phyloP scores from a whole-genome alignment of 2,797 vertebrate genomes.

The Oreochromis mossambicus region DNA sequence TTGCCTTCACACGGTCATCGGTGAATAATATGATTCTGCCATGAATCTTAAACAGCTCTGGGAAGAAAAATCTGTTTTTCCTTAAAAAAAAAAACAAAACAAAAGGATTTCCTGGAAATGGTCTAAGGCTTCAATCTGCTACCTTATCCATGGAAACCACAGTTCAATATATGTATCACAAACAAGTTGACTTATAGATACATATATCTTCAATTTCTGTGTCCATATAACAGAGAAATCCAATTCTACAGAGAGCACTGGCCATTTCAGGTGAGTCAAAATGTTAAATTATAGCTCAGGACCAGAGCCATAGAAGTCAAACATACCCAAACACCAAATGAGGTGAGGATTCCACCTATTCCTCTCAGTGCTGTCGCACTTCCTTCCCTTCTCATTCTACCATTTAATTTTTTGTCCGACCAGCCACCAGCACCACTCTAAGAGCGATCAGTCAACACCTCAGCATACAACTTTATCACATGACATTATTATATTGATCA shows the following conservation, averaged over 20 bases:
- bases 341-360: not conserved
- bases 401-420: not conserved
- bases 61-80: not conserved
- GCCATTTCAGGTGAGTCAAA: slow-evolving; percentile 23
- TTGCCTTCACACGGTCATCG: not conserved
- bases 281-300: slow-evolving; percentile 34
- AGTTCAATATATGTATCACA: slow-evolving; percentile 27
- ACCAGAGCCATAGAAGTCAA: slow-evolving; percentile 29
- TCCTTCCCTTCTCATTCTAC: not conserved
- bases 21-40: not conserved
- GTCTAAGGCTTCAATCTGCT: slow-evolving; percentile 15
- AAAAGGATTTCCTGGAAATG: not conserved
- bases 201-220: slow-evolving; percentile 7
- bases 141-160: slow-evolving; percentile 27
- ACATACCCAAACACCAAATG: slow-evolving; percentile 18
- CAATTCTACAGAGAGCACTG: slow-evolving; percentile 31
- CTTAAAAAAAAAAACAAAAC: not conserved
- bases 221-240: slow-evolving; percentile 39
- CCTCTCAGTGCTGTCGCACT: not conserved
- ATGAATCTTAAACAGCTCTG: slow-evolving; percentile 22
- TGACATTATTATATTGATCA: not conserved
- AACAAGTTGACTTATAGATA: slow-evolving; percentile 19
- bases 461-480: not conserved
- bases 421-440: not conserved
- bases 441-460: not conserved